These are phyloP conservation scores for Threskiornis aethiopicus DNA, from an alignment of 2,797 vertebrate genomes.

Conservation along the genomic window DNA sequence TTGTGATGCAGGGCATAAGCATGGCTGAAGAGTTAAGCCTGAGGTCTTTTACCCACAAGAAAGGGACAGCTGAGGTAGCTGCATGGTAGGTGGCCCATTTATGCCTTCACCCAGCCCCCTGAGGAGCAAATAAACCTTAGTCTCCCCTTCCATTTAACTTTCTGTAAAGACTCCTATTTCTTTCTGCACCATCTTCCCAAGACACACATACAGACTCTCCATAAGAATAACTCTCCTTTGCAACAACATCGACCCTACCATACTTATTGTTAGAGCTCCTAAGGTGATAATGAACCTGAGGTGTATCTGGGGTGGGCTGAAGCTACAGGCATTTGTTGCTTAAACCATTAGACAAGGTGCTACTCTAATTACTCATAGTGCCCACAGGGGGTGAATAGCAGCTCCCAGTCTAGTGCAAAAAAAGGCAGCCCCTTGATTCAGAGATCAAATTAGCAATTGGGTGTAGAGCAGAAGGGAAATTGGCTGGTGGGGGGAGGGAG, in stretches of 20 bases:
- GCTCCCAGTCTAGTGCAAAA: not conserved
- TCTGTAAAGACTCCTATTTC: not conserved
- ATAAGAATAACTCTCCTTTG: not conserved
- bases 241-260: not conserved
- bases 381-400: not conserved
- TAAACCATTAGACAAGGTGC: not conserved
- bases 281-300: not conserved
- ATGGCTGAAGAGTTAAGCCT: not conserved
- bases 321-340: not conserved
- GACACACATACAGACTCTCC: not conserved
- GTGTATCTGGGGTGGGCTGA: not conserved
- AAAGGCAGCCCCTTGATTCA: not conserved
- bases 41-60: not conserved
- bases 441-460: not conserved
- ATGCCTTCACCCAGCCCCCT: not conserved
- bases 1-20: not conserved
- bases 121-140: not conserved
- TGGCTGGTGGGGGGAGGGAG: not conserved
- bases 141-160: not conserved
- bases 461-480: conserved; percentile 6
- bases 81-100: not conserved
- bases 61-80: not conserved
- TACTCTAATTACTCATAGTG: not conserved
- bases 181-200: not conserved
- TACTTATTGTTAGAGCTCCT: not conserved